Evolutionary conservation across 2,113 vertebrate species (phyloP).

Genomic region (Actenoides hombroni): DNA sequence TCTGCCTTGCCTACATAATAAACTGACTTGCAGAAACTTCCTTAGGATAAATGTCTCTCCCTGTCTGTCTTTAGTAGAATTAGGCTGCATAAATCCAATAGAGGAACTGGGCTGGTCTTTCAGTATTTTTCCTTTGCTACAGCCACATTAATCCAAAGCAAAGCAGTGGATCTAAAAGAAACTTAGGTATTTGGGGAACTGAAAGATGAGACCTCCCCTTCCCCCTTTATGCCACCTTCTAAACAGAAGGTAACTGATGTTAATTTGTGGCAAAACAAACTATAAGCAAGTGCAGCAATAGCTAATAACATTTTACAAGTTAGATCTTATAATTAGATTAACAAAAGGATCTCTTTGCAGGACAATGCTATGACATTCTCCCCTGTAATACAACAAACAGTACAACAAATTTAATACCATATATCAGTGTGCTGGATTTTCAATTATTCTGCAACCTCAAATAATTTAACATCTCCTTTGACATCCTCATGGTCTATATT

Average conservation of each 20-base stretch:
- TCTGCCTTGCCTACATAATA: not conserved
- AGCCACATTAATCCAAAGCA: not conserved
- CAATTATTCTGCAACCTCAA: not conserved
- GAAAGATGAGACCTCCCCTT: not conserved
- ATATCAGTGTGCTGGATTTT: not conserved
- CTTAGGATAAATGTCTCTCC: not conserved
- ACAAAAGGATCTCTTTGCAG: constrained; percentile 4
- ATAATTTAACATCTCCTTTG: not conserved
- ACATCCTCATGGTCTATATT: not conserved
- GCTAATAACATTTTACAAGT: not conserved
- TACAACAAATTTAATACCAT: not conserved
- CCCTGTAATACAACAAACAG: not conserved
- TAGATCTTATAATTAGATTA: not conserved
- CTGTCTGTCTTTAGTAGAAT: not conserved
- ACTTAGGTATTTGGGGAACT: not conserved
- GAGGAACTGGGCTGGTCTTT: not conserved
- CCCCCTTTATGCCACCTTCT: not conserved
- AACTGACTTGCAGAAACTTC: not conserved
- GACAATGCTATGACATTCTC: not conserved
- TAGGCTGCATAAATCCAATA: not conserved
- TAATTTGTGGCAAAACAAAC: not conserved
- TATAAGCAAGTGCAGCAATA: not conserved
- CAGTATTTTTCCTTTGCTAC: not conserved
- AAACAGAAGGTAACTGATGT: not conserved
- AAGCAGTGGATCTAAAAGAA: not conserved